Base-by-base conservation (phyloP, 2,888 invertebrate genomes). In the Caenorhabditis parvicauda region DNA sequence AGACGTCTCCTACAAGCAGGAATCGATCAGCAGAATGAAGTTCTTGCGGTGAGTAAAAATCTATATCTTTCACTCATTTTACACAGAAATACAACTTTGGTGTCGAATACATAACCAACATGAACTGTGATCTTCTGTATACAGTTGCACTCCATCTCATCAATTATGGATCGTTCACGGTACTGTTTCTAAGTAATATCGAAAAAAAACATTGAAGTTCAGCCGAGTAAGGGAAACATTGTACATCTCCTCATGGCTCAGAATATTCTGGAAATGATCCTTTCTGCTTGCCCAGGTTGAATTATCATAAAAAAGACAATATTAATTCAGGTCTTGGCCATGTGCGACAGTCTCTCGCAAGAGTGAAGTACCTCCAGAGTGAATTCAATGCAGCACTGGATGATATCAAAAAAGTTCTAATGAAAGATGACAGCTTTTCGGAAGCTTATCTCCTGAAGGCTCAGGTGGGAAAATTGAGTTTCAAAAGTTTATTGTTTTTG, bases 371-470 rank as follows among this genome's bases (percentile, higher is more conserved):
- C 82, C 84, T 90, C 14, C 87, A 87, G 76, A 83, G 83, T 76
- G 90, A 91, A 80, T 84, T 87, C 1, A 86, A 86, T 59, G 87
- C 87, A 27, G 90, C 93, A 0, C 87, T 88, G 62, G 85, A 83
- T 45, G 86, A 88, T 12, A 84, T 92, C 28, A 88, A 88, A 67
- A 87, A 87, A 74, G 87, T 92, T 52, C 83, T 89, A 38, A 88
- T 89, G 42, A 85, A 87, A 63, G 80, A 92, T 80, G 87, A 88
- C n/a, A 87, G 89, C 0, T 88, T 88, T 77, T 89, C 89, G 0
- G 89, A 91, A 51, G 90, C 89, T 14, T 89, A 92, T 82, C 85
- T 95, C 1, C 83, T 94, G 9, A 86, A 92, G 84, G 90, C 94
- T 9, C 80, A 80, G 72, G 73, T 76, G 42, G 7, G 24, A 29